Conservation (phyloP, 2,888 invertebrate genomes). For the Spialia ferax region DNA sequence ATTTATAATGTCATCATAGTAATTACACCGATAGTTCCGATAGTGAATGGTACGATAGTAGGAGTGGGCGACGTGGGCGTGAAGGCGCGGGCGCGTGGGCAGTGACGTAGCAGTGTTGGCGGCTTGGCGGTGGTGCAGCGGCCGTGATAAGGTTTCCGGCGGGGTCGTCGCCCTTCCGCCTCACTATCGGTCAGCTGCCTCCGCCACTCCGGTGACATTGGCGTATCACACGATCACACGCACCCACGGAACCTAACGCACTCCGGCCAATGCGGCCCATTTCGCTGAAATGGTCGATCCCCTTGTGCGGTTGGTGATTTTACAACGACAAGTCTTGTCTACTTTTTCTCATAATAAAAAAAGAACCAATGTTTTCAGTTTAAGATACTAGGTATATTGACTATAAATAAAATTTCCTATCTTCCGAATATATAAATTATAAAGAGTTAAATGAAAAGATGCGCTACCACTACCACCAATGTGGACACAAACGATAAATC, state of each 20-base stretch:
- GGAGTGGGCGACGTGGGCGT: too few species aligned
- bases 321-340: too few species aligned
- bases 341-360: too few species aligned
- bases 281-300: not conserved
- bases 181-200: conserved; percentile 69
- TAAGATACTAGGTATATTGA: too few species aligned
- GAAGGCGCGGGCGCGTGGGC: not conserved
- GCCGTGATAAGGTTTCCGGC: conserved; percentile 67
- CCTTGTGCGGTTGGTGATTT: too few species aligned
- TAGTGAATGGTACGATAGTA: too few species aligned
- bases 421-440: too few species aligned
- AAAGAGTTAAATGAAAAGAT: too few species aligned
- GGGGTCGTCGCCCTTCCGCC: conserved; percentile 77
- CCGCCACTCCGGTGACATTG: conserved; percentile 45
- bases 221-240: conserved; percentile 39
- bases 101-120: conserved; percentile 47
- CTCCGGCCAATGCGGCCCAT: not conserved
- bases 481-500: conserved; percentile 16
- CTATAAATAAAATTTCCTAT: too few species aligned
- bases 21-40: not conserved
- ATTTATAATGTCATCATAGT: too few species aligned
- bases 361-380: too few species aligned
- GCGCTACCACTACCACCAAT: not conserved
- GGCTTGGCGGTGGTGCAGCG: conserved; percentile 30
- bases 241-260: conserved; percentile 12